These are phyloP conservation scores for Chrysomela aeneicollis DNA, from an alignment of 2,888 invertebrate genomes.

Conservation along the genomic window DNA sequence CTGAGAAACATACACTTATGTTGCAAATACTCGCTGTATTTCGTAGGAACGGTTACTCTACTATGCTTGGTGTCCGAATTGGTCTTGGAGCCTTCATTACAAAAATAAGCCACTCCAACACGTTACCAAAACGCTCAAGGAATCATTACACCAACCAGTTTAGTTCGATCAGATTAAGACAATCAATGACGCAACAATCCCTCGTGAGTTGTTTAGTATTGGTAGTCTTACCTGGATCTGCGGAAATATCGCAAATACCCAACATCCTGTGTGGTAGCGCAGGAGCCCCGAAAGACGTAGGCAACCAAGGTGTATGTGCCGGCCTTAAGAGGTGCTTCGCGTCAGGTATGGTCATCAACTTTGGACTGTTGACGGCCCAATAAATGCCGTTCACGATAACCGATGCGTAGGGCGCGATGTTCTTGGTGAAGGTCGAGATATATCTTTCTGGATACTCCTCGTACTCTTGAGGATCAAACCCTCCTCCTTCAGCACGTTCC, in stretches of 20 bases:
- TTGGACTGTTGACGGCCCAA: slow-evolving; percentile 97
- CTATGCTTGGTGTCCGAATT: too few species aligned
- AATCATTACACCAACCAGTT: too few species aligned
- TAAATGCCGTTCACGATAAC: slow-evolving; percentile 98
- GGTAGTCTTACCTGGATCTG: slow-evolving; percentile 84
- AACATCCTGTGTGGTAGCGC: slow-evolving; percentile 90
- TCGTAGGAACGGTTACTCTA: too few species aligned
- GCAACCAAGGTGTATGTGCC: slow-evolving; percentile 92
- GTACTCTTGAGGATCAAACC: slow-evolving; percentile 87
- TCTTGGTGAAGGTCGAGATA: slow-evolving; percentile 94
- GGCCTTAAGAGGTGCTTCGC: slow-evolving; percentile 93
- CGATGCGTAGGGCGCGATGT: slow-evolving; percentile 97
- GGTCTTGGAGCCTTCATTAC: too few species aligned
- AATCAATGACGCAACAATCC: too few species aligned
- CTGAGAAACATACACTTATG: too few species aligned
- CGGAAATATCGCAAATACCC: slow-evolving; percentile 97
- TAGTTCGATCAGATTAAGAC: too few species aligned
- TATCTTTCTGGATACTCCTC: slow-evolving; percentile 93
- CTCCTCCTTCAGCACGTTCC: slow-evolving; percentile 90
- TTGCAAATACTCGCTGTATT: too few species aligned
- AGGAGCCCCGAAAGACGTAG: slow-evolving; percentile 86
- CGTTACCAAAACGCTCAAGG: too few species aligned
- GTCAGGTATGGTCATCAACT: slow-evolving; percentile 95
- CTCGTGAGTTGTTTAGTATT: too few species aligned
- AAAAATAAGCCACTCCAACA: too few species aligned